These are phyloP conservation scores for Xenus cinereus DNA, from an alignment of 2,113 vertebrate species.

Conservation along the genomic window DNA sequence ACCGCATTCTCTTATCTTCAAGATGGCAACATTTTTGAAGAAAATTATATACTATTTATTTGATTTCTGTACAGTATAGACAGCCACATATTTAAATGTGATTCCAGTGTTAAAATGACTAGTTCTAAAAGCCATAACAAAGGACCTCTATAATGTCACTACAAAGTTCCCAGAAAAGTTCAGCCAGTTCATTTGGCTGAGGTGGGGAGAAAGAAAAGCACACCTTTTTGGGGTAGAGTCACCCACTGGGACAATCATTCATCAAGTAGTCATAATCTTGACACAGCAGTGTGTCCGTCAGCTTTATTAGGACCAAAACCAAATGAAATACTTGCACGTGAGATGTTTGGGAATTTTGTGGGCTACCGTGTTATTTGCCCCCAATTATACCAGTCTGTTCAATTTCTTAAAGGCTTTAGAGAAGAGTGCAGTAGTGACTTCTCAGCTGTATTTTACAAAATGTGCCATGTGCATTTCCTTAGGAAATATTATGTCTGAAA, in stretches of 20 bases:
- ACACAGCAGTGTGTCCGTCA: neutral
- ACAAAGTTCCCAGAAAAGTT: neutral
- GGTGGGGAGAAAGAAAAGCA: neutral
- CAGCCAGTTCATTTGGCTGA: neutral
- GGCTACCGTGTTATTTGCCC: neutral
- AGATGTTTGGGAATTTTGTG: neutral
- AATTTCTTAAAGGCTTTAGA: neutral
- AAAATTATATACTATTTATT: neutral
- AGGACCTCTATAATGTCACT: neutral
- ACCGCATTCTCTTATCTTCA: slow-evolving; percentile 9
- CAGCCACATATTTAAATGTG: neutral
- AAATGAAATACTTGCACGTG: neutral
- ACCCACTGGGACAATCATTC: neutral
- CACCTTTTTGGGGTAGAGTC: neutral
- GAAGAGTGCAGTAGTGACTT: neutral
- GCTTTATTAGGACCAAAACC: neutral
- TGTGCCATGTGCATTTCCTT: neutral
- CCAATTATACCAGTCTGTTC: neutral
- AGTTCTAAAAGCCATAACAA: neutral
- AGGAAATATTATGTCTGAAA: neutral
- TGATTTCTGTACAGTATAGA: neutral
- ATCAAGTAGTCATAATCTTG: neutral
- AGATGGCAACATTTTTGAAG: neutral
- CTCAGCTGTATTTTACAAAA: neutral
- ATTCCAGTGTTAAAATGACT: neutral